Evolutionary conservation across 2,888 invertebrate genomes (phyloP).

Genomic region (Agrypnus murinus): DNA sequence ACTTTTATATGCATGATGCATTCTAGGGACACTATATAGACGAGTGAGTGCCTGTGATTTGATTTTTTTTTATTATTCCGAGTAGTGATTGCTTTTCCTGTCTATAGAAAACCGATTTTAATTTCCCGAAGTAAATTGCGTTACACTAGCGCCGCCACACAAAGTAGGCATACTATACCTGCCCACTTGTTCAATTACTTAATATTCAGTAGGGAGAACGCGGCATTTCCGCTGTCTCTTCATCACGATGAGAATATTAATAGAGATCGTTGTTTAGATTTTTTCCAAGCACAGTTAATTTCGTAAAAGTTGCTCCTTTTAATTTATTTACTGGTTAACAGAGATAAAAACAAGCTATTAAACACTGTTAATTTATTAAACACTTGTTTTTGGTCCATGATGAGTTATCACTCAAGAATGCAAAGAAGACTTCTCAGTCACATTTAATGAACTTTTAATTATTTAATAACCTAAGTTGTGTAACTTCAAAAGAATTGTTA

Average conservation of each 20-base stretch:
- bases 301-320: constrained; percentile 9
- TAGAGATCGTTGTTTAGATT: constrained; percentile 18
- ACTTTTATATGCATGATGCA: too few relatives aligned
- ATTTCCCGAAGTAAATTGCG: constrained; percentile 28
- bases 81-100: neutral
- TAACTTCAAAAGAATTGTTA: too few relatives aligned
- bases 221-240: constrained; percentile 23
- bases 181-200: constrained; percentile 27
- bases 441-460: too few relatives aligned
- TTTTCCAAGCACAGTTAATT: constrained; percentile 22
- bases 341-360: neutral
- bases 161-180: constrained; percentile 11
- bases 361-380: constrained; percentile 4
- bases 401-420: too few relatives aligned
- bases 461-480: too few relatives aligned
- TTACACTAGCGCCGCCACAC: neutral
- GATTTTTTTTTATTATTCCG: too few relatives aligned
- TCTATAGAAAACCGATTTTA: constrained; percentile 19
- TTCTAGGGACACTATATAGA: too few relatives aligned
- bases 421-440: too few relatives aligned
- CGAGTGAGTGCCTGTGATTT: too few relatives aligned
- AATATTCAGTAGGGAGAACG: constrained; percentile 23
- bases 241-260: constrained; percentile 1
- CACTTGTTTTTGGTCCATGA: neutral
- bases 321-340: neutral